A percentile compares a stretch with the other conserved stretches of the same genome.
phyloP scores from a whole-genome alignment of 2,113 vertebrate genomes.

The Gavialis gangeticus region DNA sequence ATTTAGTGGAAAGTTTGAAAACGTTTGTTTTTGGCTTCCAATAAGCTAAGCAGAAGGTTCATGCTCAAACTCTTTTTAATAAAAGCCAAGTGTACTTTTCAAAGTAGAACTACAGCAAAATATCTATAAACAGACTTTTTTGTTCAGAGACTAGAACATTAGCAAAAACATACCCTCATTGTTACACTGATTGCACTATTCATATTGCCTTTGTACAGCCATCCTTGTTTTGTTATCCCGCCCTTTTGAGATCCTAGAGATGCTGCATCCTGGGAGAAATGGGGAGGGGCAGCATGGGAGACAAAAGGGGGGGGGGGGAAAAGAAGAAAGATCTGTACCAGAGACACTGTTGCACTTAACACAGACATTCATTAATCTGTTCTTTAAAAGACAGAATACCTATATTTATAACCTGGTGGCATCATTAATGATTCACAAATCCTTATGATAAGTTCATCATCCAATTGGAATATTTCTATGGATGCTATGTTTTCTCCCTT shows the following conservation, averaged over 20 bases:
- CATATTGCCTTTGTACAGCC: slow-evolving; percentile 98
- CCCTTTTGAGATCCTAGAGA: slow-evolving; percentile 98
- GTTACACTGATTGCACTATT: slow-evolving; percentile 99
- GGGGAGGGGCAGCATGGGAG: neutral
- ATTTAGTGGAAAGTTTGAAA: neutral
- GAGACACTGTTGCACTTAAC: neutral
- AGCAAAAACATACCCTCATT: slow-evolving; percentile 90
- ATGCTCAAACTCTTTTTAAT: neutral
- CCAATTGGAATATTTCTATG: neutral
- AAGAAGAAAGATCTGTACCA: neutral
- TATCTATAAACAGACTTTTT: neutral
- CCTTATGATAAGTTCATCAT: no score
- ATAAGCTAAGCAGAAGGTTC: neutral
- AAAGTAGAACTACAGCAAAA: neutral
- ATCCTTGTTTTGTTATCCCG: slow-evolving; percentile 96
- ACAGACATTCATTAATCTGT: neutral
- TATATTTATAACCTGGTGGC: neutral
- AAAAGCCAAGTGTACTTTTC: neutral
- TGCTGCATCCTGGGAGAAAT: slow-evolving; percentile 87
- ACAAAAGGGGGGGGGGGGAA: accelerated
- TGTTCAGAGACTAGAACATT: neutral
- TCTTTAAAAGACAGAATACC: neutral
- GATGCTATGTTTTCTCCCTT: neutral
- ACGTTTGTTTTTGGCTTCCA: neutral
- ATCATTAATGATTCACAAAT: neutral